phyloP scores from a whole-genome alignment of 2,888 invertebrate species.

The Acrobeloides nanus region DNA sequence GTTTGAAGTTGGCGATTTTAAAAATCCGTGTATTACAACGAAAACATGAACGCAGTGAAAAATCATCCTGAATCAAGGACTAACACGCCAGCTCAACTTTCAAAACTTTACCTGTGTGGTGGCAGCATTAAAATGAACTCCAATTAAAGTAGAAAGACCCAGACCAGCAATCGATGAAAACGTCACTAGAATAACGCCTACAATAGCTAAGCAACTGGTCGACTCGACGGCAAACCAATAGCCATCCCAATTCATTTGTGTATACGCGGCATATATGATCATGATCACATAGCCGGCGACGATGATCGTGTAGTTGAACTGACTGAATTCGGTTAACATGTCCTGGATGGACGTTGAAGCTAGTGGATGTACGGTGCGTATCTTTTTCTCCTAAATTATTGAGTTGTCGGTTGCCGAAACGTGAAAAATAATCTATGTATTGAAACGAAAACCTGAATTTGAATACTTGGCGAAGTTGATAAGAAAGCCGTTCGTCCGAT shows the following conservation, averaged over 20 bases:
- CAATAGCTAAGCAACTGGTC: conserved; percentile 53
- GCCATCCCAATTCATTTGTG: conserved; percentile 62
- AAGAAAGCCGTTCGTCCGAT: too few relatives aligned
- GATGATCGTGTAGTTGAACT: conserved; percentile 74
- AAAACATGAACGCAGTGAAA: too few relatives aligned
- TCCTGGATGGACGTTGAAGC: conserved; percentile 73
- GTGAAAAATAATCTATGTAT: too few relatives aligned
- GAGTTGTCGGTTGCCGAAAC: too few relatives aligned
- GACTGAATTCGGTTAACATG: conserved; percentile 75
- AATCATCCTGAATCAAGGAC: too few relatives aligned
- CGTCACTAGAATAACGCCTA: conserved; percentile 78
- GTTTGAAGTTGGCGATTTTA: too few relatives aligned
- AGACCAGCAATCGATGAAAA: conserved; percentile 80
- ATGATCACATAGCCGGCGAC: conserved; percentile 77
- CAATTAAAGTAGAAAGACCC: conserved; percentile 60
- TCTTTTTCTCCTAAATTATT: conserved; percentile 71
- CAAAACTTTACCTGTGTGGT: too few relatives aligned
- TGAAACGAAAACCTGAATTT: too few relatives aligned
- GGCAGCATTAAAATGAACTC: conserved; percentile 68
- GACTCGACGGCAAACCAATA: conserved; percentile 37
- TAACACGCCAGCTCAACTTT: too few relatives aligned
- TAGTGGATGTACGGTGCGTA: conserved; percentile 72
- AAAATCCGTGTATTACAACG: too few relatives aligned
- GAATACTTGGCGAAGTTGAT: too few relatives aligned
- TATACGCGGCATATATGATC: conserved; percentile 70